Base-by-base conservation (phyloP, 1,140 invertebrate genomes). In the Anadara kagoshimensis region DNA sequence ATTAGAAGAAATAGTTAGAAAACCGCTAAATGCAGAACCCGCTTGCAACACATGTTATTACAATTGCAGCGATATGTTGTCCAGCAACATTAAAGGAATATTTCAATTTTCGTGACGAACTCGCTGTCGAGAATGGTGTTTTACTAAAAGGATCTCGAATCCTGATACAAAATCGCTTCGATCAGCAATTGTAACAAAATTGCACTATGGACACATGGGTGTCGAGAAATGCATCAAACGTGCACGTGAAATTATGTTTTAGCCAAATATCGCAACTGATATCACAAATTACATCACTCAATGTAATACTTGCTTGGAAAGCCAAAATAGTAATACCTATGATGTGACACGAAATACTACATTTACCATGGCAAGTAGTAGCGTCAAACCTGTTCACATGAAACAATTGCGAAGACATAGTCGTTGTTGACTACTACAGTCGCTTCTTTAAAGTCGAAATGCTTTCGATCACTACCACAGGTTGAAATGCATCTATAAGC, bases 361-460 rank as follows among this genome's bases (percentile, higher is more conserved):
- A n/a, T n/a, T n/a, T n/a, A n/a, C n/a, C n/a, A n/a, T n/a, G n/a
- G n/a, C n/a, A n/a, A n/a, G n/a, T n/a, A n/a, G n/a, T n/a, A n/a
- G 57, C 29, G 3, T 41, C 7, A 41, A 14, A 59, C 43, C 36
- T 59, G 20, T 59, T 59, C 43, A 10, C 5, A 4, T 26, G 11
- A 16, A 59, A 43, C 20, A 36, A 41, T 41, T 26, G 8, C 18
- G 64, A 80, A 43, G 77, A 73, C 44, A n/a, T 80, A 14, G 62
- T 78, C 2, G 64, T 74, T n/a, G 67, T 72, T 56, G 75, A 83
- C 45, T 81, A 76, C 29, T 79, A 75, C 24, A 71, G 56, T 36
- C 18, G 63, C 41, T 77, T 47, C 54, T 78, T 81, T 69, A 72
- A 79, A 63, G 49, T 80, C 24, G 69, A 65, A 10, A 11, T 61